Percentiles rank a stretch among this genome's conserved stretches.
Conservation (phyloP, 2,113 vertebrate genomes). For the Bambusicola thoracicus region DNA sequence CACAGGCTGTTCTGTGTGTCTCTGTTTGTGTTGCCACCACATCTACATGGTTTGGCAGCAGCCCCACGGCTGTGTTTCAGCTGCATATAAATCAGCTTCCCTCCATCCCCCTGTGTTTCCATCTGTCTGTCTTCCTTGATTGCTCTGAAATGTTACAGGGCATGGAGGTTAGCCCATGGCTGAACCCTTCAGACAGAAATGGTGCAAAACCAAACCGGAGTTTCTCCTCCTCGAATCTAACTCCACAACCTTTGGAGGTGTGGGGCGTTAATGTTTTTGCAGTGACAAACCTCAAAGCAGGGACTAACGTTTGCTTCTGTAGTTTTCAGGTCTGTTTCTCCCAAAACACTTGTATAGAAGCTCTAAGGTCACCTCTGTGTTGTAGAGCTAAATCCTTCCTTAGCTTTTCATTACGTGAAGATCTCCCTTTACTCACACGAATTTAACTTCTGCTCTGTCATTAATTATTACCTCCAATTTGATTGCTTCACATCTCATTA, state of each 20-base stretch:
- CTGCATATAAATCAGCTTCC: conserved; percentile 58
- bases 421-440: neutral
- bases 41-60: conserved; percentile 75
- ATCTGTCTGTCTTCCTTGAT: conserved; percentile 68
- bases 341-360: neutral
- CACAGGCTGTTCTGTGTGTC: conserved; percentile 72
- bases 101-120: conserved; percentile 55
- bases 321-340: neutral
- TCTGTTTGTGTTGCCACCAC: conserved; percentile 79
- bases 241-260: neutral
- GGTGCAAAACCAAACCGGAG: conserved; percentile 9
- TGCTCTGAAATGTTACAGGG: conserved; percentile 59
- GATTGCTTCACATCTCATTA: neutral
- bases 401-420: neutral
- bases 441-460: neutral
- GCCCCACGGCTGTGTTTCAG: conserved; percentile 67
- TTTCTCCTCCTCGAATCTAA: neutral
- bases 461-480: neutral
- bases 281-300: neutral
- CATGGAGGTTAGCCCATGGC: conserved; percentile 1
- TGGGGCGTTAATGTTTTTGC: neutral
- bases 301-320: neutral
- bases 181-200: conserved; percentile 32
- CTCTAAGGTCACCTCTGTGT: neutral
- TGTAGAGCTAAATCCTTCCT: neutral